These are phyloP conservation scores for Cisticola juncidis DNA, from an alignment of 2,113 vertebrate species.

Conservation along the genomic window DNA sequence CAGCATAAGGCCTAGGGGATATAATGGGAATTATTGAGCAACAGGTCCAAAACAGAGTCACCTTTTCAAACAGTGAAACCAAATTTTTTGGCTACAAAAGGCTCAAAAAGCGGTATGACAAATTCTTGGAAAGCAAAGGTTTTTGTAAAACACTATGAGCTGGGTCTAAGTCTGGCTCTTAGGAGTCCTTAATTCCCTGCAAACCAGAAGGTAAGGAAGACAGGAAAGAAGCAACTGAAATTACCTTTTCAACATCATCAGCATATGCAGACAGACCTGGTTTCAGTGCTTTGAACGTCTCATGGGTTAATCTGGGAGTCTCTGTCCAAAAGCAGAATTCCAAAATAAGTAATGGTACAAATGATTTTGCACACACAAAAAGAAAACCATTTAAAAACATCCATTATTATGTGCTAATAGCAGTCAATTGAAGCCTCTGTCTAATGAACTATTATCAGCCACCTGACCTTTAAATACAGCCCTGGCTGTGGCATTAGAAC, in stretches of 20 bases:
- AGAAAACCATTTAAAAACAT: not conserved
- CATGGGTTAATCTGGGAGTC: constrained; percentile 80
- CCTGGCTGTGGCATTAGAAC: not conserved
- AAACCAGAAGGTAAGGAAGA: not conserved
- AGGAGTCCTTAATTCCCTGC: not conserved
- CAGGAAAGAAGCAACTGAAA: not conserved
- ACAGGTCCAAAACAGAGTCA: not conserved
- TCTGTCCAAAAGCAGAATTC: constrained; percentile 70
- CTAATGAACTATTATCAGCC: not conserved
- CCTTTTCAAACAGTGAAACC: not conserved
- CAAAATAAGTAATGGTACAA: not conserved
- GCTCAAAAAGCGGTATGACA: not conserved
- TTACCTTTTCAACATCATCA: constrained; percentile 88
- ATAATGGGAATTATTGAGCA: not conserved
- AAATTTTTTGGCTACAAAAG: not conserved
- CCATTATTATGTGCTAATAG: not conserved
- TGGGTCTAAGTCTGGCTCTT: not conserved
- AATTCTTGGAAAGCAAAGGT: not conserved
- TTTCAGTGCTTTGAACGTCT: constrained; percentile 89
- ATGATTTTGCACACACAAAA: not conserved
- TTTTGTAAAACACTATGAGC: not conserved
- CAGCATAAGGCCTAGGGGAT: not conserved
- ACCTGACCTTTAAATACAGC: not conserved
- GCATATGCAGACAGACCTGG: constrained; percentile 93
- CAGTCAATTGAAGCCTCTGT: not conserved